phyloP scores from a whole-genome alignment of 2,888 invertebrate species.

The Amaurobius ferox region DNA sequence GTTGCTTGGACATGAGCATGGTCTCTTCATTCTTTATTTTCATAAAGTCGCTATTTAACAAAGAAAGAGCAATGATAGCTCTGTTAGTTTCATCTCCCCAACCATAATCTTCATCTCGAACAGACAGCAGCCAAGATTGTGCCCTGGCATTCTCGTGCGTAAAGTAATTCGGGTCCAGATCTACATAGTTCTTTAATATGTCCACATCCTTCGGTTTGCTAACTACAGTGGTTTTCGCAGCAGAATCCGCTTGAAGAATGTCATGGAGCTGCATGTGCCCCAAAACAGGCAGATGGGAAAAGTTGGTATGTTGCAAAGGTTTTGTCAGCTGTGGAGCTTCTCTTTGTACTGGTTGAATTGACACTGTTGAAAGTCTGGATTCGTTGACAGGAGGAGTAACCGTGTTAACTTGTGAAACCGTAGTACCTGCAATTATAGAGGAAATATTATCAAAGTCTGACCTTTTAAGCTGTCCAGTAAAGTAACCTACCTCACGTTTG shows the following conservation, averaged over 20 bases:
- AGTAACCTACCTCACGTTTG: too few relatives aligned
- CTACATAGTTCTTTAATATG: neutral
- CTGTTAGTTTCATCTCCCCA: constrained; percentile 49
- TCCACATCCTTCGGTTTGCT: neutral
- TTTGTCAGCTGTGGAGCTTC: too few relatives aligned
- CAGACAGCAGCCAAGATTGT: constrained; percentile 10
- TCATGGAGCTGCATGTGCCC: too few relatives aligned
- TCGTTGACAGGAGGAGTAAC: too few relatives aligned
- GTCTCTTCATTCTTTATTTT: neutral
- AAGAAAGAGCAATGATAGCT: constrained; percentile 24
- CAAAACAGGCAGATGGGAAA: too few relatives aligned
- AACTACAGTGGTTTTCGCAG: neutral
- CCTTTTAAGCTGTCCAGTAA: too few relatives aligned
- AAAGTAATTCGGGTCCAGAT: neutral
- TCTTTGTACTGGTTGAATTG: too few relatives aligned
- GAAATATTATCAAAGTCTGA: too few relatives aligned
- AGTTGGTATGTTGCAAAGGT: too few relatives aligned
- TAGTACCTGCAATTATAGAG: too few relatives aligned
- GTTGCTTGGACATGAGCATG: constrained; percentile 23
- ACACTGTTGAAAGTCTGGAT: too few relatives aligned
- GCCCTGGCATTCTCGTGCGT: neutral
- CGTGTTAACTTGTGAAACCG: too few relatives aligned
- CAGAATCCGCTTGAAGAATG: neutral
- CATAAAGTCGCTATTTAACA: neutral
- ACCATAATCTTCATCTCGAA: constrained; percentile 21